Conservation (phyloP, 2,113 vertebrate genomes). For the Macquaria australasica region DNA sequence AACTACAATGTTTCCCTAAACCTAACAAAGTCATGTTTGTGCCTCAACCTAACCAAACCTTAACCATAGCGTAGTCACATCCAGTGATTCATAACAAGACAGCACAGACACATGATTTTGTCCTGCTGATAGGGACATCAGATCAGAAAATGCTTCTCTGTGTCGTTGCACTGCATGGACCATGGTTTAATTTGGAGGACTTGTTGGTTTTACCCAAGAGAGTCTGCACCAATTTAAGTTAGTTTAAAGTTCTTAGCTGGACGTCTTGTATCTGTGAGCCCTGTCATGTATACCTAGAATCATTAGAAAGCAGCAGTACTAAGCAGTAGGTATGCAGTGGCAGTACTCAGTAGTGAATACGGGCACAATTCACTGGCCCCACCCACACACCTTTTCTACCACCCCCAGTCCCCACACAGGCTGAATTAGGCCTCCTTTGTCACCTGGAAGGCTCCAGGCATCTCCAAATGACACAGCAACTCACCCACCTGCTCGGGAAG, state of each 20-base stretch:
- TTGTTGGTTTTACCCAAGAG: background rate
- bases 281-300: background rate
- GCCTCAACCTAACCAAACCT: too few species aligned
- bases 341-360: background rate
- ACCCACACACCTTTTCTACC: slow-evolving; percentile 1
- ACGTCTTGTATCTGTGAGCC: background rate
- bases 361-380: background rate
- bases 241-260: background rate
- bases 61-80: background rate
- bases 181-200: background rate
- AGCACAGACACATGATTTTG: too few species aligned
- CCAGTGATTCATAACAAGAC: too few species aligned
- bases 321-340: background rate
- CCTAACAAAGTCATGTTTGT: background rate
- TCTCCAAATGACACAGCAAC: slow-evolving; percentile 55
- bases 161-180: background rate
- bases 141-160: too few species aligned
- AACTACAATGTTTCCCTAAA: background rate
- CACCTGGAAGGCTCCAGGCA: slow-evolving; percentile 30
- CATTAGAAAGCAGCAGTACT: background rate
- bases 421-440: slow-evolving; percentile 28
- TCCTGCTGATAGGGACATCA: too few species aligned
- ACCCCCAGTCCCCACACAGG: background rate
- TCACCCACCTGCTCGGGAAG: slow-evolving; percentile 43
- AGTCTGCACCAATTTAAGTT: background rate